Base-by-base conservation (phyloP, 2,888 invertebrate genomes). In the Euphydryas editha region DNA sequence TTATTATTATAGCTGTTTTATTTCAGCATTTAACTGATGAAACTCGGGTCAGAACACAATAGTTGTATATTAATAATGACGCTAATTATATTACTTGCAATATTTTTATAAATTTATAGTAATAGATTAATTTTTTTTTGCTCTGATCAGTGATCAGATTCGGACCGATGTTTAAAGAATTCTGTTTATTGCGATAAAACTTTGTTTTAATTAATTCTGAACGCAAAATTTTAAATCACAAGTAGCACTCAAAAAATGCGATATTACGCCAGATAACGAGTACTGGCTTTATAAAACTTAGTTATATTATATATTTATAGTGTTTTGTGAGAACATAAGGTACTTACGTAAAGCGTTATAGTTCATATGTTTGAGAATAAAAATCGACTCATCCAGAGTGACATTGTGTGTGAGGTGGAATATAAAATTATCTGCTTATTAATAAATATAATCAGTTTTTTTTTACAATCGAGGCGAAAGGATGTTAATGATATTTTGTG, bases 381-480 rank as follows among this genome's bases (percentile, higher is more conserved):
- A 80, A 82, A 81, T 71, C 69, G 56, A 59, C 46, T 62, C 64
- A 63, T 58, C 44, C 47, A n/a, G 55, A 24, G 56, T 54, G 17
- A 56, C 39, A 39, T 69, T 60, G 56, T 62, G 44, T 57, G 44
- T 59, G 51, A 59, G 58, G 62, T 65, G 62, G 65, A 62, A 62
- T 72, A 64, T 68, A 63, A 67, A 63, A 61, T 69, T 54, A 69
- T 65, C 86, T 85, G 88, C 88, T 88, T 91, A 70, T 75, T 88
- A 88, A 86, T 87, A 83, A 88, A 86, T 87, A 83, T 87, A 87
- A 90, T 89, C 88, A 79, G 85, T 83, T 85, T 84, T 36, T 54
- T 84, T 81, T 71, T 65, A 71, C 67, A 67, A 67, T 61, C 59
- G 71, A 72, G 68, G 72, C 68, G 69, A 60, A 65, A 54, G 30